Evolutionary conservation across 2,113 vertebrate species (phyloP).

Genomic region (Oenanthe melanoleuca): DNA sequence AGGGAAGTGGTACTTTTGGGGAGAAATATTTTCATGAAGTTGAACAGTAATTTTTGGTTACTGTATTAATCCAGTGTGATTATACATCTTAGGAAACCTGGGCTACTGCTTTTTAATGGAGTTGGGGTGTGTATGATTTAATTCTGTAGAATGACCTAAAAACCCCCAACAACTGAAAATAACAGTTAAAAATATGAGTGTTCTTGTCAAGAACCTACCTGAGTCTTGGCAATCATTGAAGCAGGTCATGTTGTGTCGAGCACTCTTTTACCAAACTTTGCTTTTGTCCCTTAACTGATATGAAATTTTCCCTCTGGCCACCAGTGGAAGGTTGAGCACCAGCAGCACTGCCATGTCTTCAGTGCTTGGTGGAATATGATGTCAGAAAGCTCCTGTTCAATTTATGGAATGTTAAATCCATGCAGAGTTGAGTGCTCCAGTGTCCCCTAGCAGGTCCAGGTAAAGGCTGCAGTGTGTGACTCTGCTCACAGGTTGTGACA

Average conservation of each 20-base stretch:
- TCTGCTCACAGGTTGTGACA: background rate
- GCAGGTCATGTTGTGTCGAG: rapidly evolving
- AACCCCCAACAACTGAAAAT: background rate
- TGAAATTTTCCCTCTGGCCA: rapidly evolving
- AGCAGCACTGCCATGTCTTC: background rate
- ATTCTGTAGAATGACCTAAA: background rate
- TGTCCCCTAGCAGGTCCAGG: background rate
- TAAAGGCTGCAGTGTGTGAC: background rate
- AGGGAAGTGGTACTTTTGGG: background rate
- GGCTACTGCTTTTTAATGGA: background rate
- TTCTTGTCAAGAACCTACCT: background rate
- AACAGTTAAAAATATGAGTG: background rate
- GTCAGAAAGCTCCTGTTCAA: background rate
- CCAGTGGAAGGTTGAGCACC: rapidly evolving
- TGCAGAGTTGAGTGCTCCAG: background rate
- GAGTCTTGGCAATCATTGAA: background rate
- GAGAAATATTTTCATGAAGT: background rate
- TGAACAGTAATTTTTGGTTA: background rate
- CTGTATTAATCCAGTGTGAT: background rate
- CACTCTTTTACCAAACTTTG: background rate
- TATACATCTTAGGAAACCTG: background rate
- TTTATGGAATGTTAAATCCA: background rate
- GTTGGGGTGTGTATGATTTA: rapidly evolving
- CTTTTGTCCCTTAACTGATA: background rate
- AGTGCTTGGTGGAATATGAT: background rate